Evolutionary conservation across 2,113 vertebrate genomes (phyloP).

Genomic region (Romanogobio albipinnatus): DNA sequence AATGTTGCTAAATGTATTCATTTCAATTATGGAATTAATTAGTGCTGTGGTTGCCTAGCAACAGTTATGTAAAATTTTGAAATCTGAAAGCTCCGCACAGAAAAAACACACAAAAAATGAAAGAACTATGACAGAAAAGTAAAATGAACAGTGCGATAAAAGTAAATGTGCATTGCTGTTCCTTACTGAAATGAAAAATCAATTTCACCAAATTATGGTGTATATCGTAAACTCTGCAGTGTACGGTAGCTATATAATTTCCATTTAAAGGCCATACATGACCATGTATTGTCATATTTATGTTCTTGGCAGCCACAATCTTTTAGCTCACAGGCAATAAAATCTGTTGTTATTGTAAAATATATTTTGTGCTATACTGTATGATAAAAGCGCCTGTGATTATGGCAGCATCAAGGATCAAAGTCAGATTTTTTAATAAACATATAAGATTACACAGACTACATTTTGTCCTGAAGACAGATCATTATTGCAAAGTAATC

Average conservation of each 20-base stretch:
- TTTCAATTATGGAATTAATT: slow-evolving; percentile 25
- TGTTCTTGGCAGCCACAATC: neutral
- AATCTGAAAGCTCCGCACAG: neutral
- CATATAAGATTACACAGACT: neutral
- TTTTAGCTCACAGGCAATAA: neutral
- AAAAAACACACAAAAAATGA: neutral
- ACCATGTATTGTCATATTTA: neutral
- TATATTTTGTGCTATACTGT: neutral
- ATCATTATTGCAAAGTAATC: neutral
- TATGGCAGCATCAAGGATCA: neutral
- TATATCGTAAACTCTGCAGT: too few relatives aligned
- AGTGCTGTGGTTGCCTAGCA: slow-evolving; percentile 20
- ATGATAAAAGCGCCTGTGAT: neutral
- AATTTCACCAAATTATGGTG: too few relatives aligned
- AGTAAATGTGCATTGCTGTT: neutral
- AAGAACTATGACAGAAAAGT: neutral
- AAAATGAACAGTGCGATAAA: neutral
- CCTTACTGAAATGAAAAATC: too few relatives aligned
- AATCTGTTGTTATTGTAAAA: neutral
- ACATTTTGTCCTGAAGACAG: neutral
- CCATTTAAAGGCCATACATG: neutral
- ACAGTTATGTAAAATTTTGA: neutral
- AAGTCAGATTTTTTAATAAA: neutral
- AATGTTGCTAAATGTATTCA: slow-evolving; percentile 2
- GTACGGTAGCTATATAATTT: too few relatives aligned